Percentiles rank a stretch among this genome's conserved stretches.
Conservation (phyloP, 2,888 invertebrate species). For the Halictus ligatus region DNA sequence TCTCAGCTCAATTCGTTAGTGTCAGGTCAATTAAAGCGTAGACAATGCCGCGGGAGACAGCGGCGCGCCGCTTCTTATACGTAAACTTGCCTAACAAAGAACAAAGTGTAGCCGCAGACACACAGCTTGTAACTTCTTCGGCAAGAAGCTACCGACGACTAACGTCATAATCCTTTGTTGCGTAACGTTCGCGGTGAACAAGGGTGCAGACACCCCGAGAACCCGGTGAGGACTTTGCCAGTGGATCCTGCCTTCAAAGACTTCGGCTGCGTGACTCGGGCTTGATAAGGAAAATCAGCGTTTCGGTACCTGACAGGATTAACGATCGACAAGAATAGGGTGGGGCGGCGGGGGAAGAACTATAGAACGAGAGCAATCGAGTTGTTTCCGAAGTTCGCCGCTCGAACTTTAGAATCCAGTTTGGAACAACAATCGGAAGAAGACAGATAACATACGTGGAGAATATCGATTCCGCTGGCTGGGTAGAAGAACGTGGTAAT, state of each 20-base stretch:
- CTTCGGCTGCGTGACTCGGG: conserved; percentile 16
- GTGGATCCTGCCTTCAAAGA: conserved; percentile 25
- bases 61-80: conserved; percentile 12
- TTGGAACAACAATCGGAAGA: conserved; percentile 19
- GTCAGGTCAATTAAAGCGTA: conserved; percentile 57
- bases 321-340: conserved; percentile 20
- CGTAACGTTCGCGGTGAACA: conserved; percentile 24
- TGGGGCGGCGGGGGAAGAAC: neutral
- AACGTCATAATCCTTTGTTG: conserved; percentile 51
- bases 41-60: conserved; percentile 41
- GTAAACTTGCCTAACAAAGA: conserved; percentile 47
- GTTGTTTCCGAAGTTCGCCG: conserved; percentile 18
- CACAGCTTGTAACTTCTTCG: conserved; percentile 39
- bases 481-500: conserved; percentile 13
- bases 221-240: neutral
- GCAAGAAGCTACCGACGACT: conserved; percentile 13
- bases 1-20: conserved; percentile 43
- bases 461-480: conserved; percentile 13
- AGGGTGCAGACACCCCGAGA: neutral
- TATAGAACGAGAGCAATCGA: neutral
- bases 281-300: conserved; percentile 37
- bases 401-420: conserved; percentile 24
- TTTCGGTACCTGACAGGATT: conserved; percentile 20
- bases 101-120: conserved; percentile 23
- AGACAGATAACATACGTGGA: neutral